A percentile compares a stretch with the other conserved stretches of the same genome.
These are phyloP conservation scores for Clivina fossor DNA, from an alignment of 2,888 invertebrate genomes.

Conservation along the genomic window DNA sequence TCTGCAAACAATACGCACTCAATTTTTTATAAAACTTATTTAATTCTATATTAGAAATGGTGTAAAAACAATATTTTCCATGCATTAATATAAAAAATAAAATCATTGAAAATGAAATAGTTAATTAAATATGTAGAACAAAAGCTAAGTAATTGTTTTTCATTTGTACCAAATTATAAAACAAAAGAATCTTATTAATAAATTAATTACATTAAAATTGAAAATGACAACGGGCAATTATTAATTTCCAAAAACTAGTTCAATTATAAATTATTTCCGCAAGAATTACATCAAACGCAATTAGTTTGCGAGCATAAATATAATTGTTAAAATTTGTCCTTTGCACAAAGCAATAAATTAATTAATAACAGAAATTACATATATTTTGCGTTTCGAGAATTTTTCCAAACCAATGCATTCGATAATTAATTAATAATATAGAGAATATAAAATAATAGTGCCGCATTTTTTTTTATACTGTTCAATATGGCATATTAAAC, in stretches of 20 bases:
- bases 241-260: neutral
- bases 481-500: too few species aligned
- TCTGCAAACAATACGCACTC: too few species aligned
- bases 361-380: constrained; percentile 28
- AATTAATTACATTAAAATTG: neutral
- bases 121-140: too few species aligned
- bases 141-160: too few species aligned
- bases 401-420: constrained; percentile 19
- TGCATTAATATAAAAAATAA: too few species aligned
- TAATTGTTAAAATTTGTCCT: constrained; percentile 12
- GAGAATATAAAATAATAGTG: too few species aligned
- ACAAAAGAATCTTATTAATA: neutral
- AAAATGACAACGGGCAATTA: neutral
- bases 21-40: too few species aligned
- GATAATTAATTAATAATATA: constrained; percentile 20
- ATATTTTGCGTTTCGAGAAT: constrained; percentile 21
- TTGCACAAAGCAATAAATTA: constrained; percentile 26
- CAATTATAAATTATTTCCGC: constrained; percentile 25
- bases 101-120: too few species aligned
- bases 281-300: constrained; percentile 19
- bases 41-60: too few species aligned
- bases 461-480: too few species aligned
- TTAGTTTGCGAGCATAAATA: constrained; percentile 15
- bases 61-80: too few species aligned
- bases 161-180: neutral